Conservation (phyloP, 2,888 invertebrate species). For the Monopis laevigella region DNA sequence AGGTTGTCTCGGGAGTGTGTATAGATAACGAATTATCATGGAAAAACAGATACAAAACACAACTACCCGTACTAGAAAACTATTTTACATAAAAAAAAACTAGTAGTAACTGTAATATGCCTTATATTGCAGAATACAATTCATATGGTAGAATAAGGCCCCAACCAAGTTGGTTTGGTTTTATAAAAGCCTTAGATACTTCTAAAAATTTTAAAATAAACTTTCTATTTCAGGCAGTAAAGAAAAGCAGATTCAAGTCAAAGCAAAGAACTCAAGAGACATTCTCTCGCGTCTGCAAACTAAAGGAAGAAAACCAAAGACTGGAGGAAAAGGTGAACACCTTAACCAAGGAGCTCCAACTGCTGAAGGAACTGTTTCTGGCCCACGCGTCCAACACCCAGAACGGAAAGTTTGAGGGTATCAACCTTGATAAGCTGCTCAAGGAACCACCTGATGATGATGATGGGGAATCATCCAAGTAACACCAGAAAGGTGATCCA, state of each 20-base stretch:
- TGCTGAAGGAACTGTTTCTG: slow-evolving; percentile 82
- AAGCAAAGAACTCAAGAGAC: slow-evolving; percentile 82
- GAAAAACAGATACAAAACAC: no score
- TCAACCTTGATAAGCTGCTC: slow-evolving; percentile 66
- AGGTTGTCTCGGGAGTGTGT: no score
- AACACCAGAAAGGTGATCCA: no score
- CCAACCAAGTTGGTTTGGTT: no score
- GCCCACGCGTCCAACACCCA: slow-evolving; percentile 77
- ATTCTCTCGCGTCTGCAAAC: slow-evolving; percentile 74
- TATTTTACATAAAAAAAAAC: no score
- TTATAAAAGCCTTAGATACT: no score
- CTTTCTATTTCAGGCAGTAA: slow-evolving; percentile 76
- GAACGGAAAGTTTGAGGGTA: slow-evolving; percentile 62
- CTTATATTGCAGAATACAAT: no score
- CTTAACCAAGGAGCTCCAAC: slow-evolving; percentile 81
- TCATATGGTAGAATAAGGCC: no score
- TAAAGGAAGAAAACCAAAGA: slow-evolving; percentile 82
- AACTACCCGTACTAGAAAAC: no score
- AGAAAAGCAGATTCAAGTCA: slow-evolving; percentile 81
- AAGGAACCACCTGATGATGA: slow-evolving; percentile 58
- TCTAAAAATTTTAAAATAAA: no score
- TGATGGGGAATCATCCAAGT: slow-evolving; percentile 15
- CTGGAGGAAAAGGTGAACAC: slow-evolving; percentile 84
- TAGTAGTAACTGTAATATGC: no score
- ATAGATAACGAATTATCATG: no score